Evolutionary conservation across 2,888 invertebrate species (phyloP).

Genomic region (Caenorhabditis zanzibari): DNA sequence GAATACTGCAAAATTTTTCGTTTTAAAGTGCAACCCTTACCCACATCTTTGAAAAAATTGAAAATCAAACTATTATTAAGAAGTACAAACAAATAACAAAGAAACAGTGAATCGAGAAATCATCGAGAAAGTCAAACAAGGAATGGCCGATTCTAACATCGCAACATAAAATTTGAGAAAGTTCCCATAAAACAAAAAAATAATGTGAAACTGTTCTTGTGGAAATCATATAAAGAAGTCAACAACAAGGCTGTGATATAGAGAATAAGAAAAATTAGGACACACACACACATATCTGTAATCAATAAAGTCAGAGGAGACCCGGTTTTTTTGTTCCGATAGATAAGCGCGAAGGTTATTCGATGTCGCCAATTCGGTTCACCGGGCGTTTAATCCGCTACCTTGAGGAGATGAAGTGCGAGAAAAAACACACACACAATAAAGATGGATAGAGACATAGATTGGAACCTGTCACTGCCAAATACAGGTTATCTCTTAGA

Average conservation of each 20-base stretch:
- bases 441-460: not conserved
- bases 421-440: constrained; percentile 50
- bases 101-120: not conserved
- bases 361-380: constrained; percentile 51
- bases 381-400: constrained; percentile 48
- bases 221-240: not conserved
- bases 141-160: not conserved
- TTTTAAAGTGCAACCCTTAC: not conserved
- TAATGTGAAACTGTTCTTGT: not conserved
- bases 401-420: constrained; percentile 42
- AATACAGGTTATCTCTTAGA: constrained; percentile 8
- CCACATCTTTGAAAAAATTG: not conserved
- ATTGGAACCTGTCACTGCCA: constrained; percentile 16
- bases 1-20: not conserved
- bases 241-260: constrained; percentile 13
- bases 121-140: not conserved
- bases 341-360: constrained; percentile 67
- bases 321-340: constrained; percentile 59
- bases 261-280: constrained; percentile 2
- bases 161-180: not conserved
- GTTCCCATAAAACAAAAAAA: not conserved
- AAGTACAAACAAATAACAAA: not conserved
- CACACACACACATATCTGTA: constrained; percentile 52
- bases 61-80: not conserved
- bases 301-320: constrained; percentile 60